phyloP scores from a whole-genome alignment of 2,888 invertebrate genomes.

The Drosophila kokeensis region DNA sequence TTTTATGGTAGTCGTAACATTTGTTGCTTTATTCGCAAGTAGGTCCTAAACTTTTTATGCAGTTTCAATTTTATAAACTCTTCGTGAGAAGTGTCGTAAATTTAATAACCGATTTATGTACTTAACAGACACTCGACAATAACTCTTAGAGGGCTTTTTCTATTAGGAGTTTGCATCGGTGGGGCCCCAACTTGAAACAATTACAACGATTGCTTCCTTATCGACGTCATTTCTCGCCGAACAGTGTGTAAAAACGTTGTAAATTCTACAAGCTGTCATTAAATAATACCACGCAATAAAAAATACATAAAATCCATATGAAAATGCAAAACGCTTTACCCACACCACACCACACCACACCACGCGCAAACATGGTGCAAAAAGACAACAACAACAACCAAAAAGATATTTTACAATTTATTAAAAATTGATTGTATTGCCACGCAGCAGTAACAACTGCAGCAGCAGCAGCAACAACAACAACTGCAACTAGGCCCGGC shows the following conservation, averaged over 20 bases:
- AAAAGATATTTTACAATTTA: slow-evolving; percentile 72
- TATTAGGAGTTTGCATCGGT: neutral
- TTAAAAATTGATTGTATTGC: slow-evolving; percentile 79
- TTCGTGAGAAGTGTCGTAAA: neutral
- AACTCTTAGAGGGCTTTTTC: neutral
- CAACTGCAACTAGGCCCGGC: slow-evolving; percentile 45
- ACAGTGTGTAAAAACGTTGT: slow-evolving; percentile 40
- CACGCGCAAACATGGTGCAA: slow-evolving; percentile 36
- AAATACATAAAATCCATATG: slow-evolving; percentile 57
- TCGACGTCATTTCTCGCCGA: slow-evolving; percentile 20
- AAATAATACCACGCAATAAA: slow-evolving; percentile 74
- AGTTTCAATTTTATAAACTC: neutral
- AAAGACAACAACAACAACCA: slow-evolving; percentile 29
- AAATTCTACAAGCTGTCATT: slow-evolving; percentile 67
- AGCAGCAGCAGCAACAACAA: slow-evolving; percentile 38
- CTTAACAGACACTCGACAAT: neutral
- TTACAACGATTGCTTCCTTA: slow-evolving; percentile 45
- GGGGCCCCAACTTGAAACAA: slow-evolving; percentile 1
- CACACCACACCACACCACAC: slow-evolving; percentile 39
- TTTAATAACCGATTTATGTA: slow-evolving; percentile 12
- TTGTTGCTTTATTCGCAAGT: neutral
- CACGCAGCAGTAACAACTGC: slow-evolving; percentile 63
- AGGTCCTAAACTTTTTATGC: neutral
- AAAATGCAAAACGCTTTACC: slow-evolving; percentile 75
- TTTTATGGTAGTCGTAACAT: neutral